These are phyloP conservation scores for Gyps fulvus DNA, from an alignment of 2,113 vertebrate genomes.

Conservation along the genomic window DNA sequence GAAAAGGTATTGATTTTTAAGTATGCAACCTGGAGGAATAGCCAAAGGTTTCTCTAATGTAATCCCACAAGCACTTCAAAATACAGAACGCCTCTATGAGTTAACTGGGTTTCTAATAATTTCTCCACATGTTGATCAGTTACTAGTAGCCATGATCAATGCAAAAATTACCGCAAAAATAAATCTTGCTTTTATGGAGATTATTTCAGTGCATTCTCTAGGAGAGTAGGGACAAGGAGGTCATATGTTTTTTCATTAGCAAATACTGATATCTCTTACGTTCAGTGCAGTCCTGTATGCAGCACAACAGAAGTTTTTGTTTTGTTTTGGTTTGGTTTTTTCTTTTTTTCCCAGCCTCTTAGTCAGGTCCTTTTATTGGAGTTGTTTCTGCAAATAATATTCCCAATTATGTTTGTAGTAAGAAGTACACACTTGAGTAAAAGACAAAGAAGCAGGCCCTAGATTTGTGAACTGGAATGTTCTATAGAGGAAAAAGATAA, in stretches of 20 bases:
- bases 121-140: background rate
- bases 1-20: background rate
- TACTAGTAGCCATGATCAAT: background rate
- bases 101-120: background rate
- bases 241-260: background rate
- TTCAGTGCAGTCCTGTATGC: background rate
- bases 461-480: background rate
- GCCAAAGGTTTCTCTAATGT: background rate
- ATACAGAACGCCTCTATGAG: background rate
- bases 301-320: background rate
- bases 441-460: background rate
- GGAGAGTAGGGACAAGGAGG: background rate
- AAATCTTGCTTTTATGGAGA: background rate
- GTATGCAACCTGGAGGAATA: background rate
- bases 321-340: too few species aligned
- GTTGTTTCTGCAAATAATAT: background rate
- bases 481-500: background rate
- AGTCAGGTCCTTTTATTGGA: background rate
- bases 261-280: background rate
- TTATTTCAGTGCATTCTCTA: background rate
- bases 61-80: background rate
- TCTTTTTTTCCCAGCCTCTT: background rate
- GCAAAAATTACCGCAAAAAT: background rate
- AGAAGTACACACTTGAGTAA: background rate
- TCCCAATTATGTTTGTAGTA: background rate